Evolutionary conservation across 2,888 invertebrate species (phyloP), one percentile per base, ranked within the genome.

Genomic region (Phyllotreta striolata): DNA sequence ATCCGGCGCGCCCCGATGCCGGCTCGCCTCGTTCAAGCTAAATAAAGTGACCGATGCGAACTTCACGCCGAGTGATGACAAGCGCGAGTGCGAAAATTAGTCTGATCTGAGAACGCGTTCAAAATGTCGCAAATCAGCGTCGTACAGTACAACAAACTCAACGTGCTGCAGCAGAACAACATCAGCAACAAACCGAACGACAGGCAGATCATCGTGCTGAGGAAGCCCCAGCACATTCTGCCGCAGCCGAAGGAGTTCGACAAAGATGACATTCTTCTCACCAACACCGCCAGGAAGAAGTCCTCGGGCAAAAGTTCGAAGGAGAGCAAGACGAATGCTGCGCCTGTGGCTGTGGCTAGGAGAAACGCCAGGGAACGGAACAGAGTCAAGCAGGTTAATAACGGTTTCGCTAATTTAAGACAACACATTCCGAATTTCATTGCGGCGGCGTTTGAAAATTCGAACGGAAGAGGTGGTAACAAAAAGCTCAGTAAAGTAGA

Each of bases 301-400:
- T 39, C 40, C 24, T 24, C 24, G 12, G 51, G 43, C 12, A 67
- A 66, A 52, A 6, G 59, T 3, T 66, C 49, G 12, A 78, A 76
- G 67, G 74, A 74, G 40, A 66, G 70, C 39, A 72, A 74, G 64
- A 64, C 75, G 40, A 72, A 84, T 73, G 89, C 91, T 2, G 89
- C 90, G 55, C 92, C 91, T 0, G 87, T 92, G 14, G 91, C 95
- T 0, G 94, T 95, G 6, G 94, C 94, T 0, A 84, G 95, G 47
- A 84, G 96, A 76, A 97, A 96, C 83, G 96, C 95, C 66, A 87
- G 96, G 57, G 96, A 96, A 85, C 84, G 96, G 13, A 96, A 96
- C 82, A 87, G 96, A 65, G 96, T 96, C 7, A 93, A 95, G 73
- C 94, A 95, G 85, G 94, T 95, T 34, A 95, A 95, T 82, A 92